phyloP scores from a whole-genome alignment of 2,797 vertebrate genomes.

The Lithobates pipiens region DNA sequence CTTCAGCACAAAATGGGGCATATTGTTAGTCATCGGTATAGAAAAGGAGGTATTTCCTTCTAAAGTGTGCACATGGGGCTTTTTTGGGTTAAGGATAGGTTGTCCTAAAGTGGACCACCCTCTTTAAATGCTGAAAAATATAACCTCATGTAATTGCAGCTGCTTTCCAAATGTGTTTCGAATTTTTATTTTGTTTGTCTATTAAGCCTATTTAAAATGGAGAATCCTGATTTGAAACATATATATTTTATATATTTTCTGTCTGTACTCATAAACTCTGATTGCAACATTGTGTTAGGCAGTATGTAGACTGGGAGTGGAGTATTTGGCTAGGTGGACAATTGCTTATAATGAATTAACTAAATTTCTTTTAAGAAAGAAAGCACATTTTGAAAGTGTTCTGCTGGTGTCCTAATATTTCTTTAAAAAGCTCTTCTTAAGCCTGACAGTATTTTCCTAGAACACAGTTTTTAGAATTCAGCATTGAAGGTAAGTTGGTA shows the following conservation, averaged over 20 bases:
- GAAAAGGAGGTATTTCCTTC: no score
- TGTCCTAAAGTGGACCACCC: neutral
- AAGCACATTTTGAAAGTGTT: slow-evolving; percentile 4
- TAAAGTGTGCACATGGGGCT: neutral
- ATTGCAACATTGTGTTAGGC: neutral
- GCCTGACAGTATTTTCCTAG: no score
- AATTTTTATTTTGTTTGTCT: neutral
- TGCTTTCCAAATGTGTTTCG: neutral
- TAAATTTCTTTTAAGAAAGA: neutral
- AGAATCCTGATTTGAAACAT: neutral
- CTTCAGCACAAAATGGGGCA: no score
- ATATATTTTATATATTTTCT: neutral
- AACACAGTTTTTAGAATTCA: neutral
- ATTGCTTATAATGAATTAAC: neutral
- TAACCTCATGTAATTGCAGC: neutral
- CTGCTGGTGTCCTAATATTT: neutral
- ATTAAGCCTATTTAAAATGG: neutral
- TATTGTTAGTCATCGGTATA: no score
- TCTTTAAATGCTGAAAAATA: neutral
- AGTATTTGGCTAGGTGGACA: neutral
- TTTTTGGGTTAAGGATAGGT: neutral
- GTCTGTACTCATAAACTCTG: neutral
- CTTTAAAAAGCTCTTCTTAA: neutral
- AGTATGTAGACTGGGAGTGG: neutral
- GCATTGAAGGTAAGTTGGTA: neutral